Evolutionary conservation across 2,888 invertebrate genomes (phyloP).

Genomic region (Hololepta plana): DNA sequence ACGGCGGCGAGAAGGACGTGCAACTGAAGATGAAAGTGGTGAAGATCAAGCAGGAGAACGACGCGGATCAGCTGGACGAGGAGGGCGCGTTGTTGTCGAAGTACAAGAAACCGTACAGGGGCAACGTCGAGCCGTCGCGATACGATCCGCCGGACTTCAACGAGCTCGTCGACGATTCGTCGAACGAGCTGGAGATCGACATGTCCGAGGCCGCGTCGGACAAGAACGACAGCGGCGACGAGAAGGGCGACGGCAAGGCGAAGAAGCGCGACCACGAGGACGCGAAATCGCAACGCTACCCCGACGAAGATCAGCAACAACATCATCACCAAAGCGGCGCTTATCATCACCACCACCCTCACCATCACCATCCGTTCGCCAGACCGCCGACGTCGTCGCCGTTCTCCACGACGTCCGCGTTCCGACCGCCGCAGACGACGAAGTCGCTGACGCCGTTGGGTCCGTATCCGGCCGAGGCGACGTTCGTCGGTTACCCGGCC

Average conservation of each 20-base stretch:
- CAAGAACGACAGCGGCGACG: constrained; percentile 39
- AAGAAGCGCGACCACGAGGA: constrained; percentile 33
- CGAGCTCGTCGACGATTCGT: constrained; percentile 58
- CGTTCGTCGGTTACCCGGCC: constrained; percentile 57
- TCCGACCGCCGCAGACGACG: constrained; percentile 42
- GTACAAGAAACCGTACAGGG: neutral
- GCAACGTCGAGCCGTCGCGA: constrained; percentile 21
- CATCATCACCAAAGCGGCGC: constrained; percentile 9
- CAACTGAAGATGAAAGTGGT: constrained; percentile 15
- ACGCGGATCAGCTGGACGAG: no score
- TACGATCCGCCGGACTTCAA: constrained; percentile 61
- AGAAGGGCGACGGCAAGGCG: constrained; percentile 29
- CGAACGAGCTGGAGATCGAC: constrained; percentile 61
- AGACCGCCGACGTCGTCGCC: constrained; percentile 29
- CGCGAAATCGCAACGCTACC: constrained; percentile 23
- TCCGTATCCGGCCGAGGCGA: constrained; percentile 49
- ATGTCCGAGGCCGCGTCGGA: constrained; percentile 55
- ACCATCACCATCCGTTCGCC: no score
- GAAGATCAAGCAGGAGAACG: constrained; percentile 18
- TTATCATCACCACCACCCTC: constrained; percentile 30
- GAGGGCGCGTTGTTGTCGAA: no score
- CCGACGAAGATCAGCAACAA: constrained; percentile 14
- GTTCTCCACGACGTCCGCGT: constrained; percentile 63
- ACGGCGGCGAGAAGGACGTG: constrained; percentile 16
- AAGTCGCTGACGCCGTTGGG: constrained; percentile 30